Evolutionary conservation across 2,888 invertebrate species (phyloP), one percentile per base, ranked within the genome.

Genomic region (Aphrophora alni): DNA sequence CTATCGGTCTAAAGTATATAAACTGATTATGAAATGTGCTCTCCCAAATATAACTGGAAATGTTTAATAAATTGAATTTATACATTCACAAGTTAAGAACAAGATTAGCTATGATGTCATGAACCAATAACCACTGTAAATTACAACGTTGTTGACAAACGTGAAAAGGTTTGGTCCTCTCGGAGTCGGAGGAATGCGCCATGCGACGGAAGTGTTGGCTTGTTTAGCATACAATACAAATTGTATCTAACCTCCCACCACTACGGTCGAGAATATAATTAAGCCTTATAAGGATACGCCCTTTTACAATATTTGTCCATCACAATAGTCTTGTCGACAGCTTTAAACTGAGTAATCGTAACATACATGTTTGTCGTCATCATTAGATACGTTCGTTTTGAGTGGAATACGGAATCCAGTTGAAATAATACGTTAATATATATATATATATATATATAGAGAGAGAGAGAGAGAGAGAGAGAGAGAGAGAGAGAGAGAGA

Each of bases 151-250:
- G 59, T 21, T 21, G n/a, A 21, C 59, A 59, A 59, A 21, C 59
- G 21, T 21, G 59, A 1, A 44, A 17, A 44, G 10, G 44, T 44
- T 44, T 3, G 33, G 1, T 21, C 59, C n/a, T 5, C 21, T 3
- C 21, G 5, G 59, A 21, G 2, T 3, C 5, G 59, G 12, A 59
- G 59, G 59, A 59, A 59, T 59, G 59, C 21, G n/a, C 10, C 14
- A 0, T 3, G 59, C 59, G n/a, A 21, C 59, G 59, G 59, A 59
- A 59, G 59, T 59, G 59, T 59, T 59, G 59, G 21, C 59, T 59
- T 59, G 59, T 59, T 59, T 59, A 59, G 59, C 59, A 59, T 59
- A 59, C 59, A 59, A 59, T 59, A 59, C 59, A 59, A 59, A 59
- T 59, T 59, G 59, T 59, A 21, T 59, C 59, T 21, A 21, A 21